A percentile compares a stretch with the other conserved stretches of the same genome.
Conservation (phyloP, 1,140 invertebrate species). For the Bacillus rossius region DNA sequence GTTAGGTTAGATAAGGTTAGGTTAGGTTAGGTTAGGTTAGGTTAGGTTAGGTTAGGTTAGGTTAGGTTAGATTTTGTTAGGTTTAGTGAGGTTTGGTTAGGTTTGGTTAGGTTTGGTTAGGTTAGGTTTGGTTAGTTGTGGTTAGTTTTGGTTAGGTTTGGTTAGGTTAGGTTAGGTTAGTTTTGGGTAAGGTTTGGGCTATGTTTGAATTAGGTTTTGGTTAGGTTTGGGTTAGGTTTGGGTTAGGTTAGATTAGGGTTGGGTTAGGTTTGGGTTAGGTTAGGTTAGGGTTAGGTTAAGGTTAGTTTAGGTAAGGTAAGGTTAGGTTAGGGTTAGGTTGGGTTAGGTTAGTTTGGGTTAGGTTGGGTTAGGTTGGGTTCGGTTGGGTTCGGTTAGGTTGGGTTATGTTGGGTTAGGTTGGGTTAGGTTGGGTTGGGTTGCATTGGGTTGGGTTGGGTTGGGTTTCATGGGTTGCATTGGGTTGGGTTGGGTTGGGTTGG, state of each 20-base stretch:
- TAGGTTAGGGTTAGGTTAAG: too few species aligned
- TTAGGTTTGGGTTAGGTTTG: conserved; percentile 21
- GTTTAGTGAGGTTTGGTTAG: conserved; percentile 17
- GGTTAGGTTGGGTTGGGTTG: conserved; percentile 19
- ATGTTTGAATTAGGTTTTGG: too few species aligned
- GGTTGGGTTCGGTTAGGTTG: too few species aligned
- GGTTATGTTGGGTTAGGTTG: conserved; percentile 20
- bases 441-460: conserved; percentile 20
- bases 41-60: conserved; percentile 17
- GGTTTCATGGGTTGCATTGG: conserved; percentile 20
- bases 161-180: conserved; percentile 21
- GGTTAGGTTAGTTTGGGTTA: too few species aligned
- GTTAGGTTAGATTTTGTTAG: conserved; percentile 17
- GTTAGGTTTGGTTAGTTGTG: conserved; percentile 21
- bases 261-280: conserved; percentile 21
- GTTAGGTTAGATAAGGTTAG: conserved; percentile 17
- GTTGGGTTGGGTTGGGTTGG: too few species aligned
- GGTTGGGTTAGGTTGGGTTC: too few species aligned
- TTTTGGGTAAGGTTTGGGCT: too few species aligned
- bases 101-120: conserved; percentile 21
- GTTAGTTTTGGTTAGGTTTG: conserved; percentile 21
- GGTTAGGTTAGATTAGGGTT: too few species aligned
- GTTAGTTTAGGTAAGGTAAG: too few species aligned
- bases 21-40: conserved; percentile 16
- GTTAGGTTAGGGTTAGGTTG: too few species aligned